Conservation (phyloP, 2,797 vertebrate genomes). For the Phoebastria nigripes region DNA sequence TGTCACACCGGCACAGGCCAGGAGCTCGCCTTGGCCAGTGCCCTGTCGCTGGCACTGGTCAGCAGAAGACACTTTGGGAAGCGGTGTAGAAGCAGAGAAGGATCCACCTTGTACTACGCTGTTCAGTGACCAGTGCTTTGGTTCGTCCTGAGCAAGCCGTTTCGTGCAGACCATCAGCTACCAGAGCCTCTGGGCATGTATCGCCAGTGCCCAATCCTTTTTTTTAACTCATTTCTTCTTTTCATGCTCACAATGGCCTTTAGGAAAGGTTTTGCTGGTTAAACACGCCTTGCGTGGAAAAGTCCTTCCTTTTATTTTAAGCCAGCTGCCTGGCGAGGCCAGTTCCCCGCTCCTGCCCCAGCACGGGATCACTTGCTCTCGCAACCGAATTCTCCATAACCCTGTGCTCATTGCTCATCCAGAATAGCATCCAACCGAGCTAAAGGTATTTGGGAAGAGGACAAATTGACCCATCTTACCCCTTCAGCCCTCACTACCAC, state of each 20-base stretch:
- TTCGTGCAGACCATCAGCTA: background rate
- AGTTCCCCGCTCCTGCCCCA: background rate
- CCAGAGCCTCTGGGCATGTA: background rate
- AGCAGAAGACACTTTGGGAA: background rate
- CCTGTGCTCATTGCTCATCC: accelerated
- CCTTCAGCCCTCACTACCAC: background rate
- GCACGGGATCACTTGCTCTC: background rate
- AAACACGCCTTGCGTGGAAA: background rate
- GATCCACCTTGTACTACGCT: background rate
- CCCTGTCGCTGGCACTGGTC: background rate
- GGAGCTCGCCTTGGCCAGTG: background rate
- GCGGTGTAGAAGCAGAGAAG: background rate
- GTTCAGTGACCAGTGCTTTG: background rate
- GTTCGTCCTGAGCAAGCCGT: background rate
- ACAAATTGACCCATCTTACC: background rate
- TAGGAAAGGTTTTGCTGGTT: background rate
- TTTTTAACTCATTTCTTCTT: background rate
- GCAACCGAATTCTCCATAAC: background rate
- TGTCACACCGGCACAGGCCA: background rate
- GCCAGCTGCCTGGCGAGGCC: background rate
- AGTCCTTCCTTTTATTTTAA: background rate
- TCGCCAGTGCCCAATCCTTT: background rate
- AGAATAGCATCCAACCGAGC: background rate
- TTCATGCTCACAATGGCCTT: background rate
- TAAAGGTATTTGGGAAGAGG: background rate